Conservation (phyloP, 2,113 vertebrate genomes). For the Orycteropus afer region DNA sequence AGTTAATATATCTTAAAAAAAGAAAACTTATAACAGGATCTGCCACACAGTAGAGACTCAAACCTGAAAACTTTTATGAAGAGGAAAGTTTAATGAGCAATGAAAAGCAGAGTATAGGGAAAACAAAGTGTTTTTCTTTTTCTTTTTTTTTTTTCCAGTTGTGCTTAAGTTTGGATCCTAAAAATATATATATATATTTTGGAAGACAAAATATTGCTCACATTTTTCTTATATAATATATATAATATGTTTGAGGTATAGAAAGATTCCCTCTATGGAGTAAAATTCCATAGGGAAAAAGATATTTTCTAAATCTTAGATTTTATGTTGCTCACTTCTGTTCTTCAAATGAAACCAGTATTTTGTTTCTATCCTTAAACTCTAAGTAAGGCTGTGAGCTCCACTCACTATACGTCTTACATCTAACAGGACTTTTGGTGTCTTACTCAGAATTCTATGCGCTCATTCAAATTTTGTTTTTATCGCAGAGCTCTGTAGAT, state of each 20-base stretch:
- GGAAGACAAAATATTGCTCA: neutral
- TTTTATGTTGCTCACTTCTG: neutral
- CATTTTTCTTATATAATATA: neutral
- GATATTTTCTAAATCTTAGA: neutral
- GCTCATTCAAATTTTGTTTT: neutral
- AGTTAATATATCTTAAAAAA: neutral
- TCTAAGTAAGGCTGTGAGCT: neutral
- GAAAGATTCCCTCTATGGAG: neutral
- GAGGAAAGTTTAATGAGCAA: neutral
- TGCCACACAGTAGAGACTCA: neutral
- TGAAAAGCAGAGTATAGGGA: neutral
- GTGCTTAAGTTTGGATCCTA: neutral
- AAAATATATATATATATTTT: neutral
- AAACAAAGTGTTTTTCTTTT: neutral
- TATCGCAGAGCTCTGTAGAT: neutral
- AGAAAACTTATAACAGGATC: neutral
- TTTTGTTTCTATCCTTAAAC: neutral
- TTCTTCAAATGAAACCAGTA: neutral
- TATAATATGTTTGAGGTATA: neutral
- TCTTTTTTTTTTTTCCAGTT: neutral
- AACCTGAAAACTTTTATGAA: neutral
- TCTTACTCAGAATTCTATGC: neutral
- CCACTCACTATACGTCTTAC: too few relatives aligned
- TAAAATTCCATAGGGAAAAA: neutral
- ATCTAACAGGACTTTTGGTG: too few relatives aligned